Percentiles rank a stretch among this genome's conserved stretches.
Conservation (phyloP, 2,113 vertebrate species). For the Orientallactaga bullata region DNA sequence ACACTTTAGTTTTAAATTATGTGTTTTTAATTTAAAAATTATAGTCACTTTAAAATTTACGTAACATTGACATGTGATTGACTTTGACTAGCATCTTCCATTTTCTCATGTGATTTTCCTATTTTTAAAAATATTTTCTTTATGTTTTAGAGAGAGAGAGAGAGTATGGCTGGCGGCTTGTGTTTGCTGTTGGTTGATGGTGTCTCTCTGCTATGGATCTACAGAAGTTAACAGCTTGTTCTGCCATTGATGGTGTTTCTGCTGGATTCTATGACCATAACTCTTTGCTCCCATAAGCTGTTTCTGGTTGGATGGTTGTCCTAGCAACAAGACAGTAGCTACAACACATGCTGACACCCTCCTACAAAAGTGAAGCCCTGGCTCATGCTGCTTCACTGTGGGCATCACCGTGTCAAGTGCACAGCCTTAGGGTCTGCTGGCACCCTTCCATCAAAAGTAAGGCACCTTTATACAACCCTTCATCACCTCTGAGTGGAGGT, state of each 20-base stretch:
- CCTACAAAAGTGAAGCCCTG: rapidly evolving
- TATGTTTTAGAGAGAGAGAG: not conserved
- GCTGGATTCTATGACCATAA: no score
- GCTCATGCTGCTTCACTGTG: not conserved
- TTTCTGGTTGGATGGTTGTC: no score
- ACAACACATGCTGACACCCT: no score
- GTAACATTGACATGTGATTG: not conserved
- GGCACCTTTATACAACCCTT: not conserved
- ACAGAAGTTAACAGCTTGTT: no score
- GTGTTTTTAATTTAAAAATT: not conserved
- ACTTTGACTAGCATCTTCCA: not conserved
- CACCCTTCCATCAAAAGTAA: not conserved
- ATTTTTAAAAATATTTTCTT: not conserved
- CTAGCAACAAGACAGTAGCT: no score
- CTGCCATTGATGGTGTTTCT: no score
- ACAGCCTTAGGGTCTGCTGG: not conserved
- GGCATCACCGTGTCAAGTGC: not conserved
- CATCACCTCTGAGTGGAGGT: not conserved
- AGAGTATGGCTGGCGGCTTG: no score
- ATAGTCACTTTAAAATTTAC: not conserved
- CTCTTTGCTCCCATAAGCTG: no score
- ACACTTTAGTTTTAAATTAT: not conserved
- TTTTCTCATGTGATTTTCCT: constrained; percentile 14
- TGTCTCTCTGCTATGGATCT: no score
- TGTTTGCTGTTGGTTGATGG: no score